Conservation (phyloP, 2,113 vertebrate genomes). For the Gymnogyps californianus region DNA sequence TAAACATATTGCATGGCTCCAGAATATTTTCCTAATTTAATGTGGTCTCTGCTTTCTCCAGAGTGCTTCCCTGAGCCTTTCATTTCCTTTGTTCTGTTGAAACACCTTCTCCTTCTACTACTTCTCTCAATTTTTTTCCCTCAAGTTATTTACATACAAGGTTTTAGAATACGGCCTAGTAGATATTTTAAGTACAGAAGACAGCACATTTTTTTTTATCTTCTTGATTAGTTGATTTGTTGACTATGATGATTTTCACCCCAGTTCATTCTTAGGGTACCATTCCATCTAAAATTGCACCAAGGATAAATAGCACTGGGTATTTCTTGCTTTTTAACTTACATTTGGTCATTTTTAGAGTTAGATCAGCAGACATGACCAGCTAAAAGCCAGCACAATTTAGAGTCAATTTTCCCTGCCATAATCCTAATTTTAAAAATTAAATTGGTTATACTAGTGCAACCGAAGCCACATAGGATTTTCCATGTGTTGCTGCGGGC, state of each 20-base stretch:
- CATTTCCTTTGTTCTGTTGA: neutral
- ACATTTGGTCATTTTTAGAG: neutral
- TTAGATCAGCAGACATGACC: neutral
- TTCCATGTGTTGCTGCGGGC: neutral
- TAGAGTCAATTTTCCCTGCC: neutral
- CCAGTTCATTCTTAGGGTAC: neutral
- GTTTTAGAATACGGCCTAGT: neutral
- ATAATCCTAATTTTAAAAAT: neutral
- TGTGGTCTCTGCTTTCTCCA: neutral
- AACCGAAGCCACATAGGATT: neutral
- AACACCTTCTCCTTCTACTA: neutral
- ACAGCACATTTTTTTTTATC: neutral
- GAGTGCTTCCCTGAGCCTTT: neutral
- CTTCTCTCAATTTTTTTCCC: neutral
- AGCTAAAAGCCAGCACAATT: neutral
- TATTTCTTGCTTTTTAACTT: neutral
- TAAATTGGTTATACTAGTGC: neutral
- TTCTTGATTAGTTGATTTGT: neutral
- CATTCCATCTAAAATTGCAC: neutral
- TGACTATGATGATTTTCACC: neutral
- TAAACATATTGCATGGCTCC: neutral
- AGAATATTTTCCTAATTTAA: neutral
- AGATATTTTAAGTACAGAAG: neutral
- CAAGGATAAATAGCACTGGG: neutral
- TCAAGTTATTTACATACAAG: neutral